phyloP scores from a whole-genome alignment of 2,113 vertebrate genomes.

The Leptocoma aspasia region DNA sequence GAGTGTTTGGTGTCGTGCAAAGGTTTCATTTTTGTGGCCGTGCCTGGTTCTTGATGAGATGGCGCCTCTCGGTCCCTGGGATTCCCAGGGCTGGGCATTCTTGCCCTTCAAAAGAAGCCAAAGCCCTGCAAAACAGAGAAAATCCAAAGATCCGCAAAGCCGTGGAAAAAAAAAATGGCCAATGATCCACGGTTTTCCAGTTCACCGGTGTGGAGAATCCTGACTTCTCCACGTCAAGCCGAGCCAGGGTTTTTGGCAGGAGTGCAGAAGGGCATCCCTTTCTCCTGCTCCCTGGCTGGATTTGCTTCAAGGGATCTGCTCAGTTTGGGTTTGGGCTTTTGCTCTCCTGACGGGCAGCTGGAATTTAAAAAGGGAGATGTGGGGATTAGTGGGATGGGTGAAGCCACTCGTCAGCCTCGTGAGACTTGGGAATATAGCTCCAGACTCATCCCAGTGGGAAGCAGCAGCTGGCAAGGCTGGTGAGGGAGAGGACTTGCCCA shows the following conservation, averaged over 20 bases:
- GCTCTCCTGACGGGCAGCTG: not conserved
- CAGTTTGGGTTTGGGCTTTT: not conserved
- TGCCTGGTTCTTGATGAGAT: not conserved
- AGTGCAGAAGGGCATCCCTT: no score
- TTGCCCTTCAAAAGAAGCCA: not conserved
- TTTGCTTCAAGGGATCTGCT: not conserved
- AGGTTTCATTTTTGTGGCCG: not conserved
- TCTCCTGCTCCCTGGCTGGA: accelerated
- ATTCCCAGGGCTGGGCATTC: not conserved
- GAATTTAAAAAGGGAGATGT: not conserved
- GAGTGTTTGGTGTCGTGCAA: not conserved
- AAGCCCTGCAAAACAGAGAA: not conserved
- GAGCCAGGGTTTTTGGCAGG: not conserved
- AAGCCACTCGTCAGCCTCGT: accelerated
- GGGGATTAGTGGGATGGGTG: no score
- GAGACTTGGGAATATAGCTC: not conserved
- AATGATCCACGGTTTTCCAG: accelerated
- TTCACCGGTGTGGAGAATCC: not conserved
- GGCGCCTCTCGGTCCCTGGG: not conserved
- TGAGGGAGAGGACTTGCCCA: not conserved
- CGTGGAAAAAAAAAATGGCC: not conserved
- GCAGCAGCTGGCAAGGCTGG: not conserved
- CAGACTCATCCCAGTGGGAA: not conserved
- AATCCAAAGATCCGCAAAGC: not conserved
- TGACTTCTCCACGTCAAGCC: not conserved